Evolutionary conservation across 2,113 vertebrate species (phyloP).

Genomic region (Pongo pygmaeus): DNA sequence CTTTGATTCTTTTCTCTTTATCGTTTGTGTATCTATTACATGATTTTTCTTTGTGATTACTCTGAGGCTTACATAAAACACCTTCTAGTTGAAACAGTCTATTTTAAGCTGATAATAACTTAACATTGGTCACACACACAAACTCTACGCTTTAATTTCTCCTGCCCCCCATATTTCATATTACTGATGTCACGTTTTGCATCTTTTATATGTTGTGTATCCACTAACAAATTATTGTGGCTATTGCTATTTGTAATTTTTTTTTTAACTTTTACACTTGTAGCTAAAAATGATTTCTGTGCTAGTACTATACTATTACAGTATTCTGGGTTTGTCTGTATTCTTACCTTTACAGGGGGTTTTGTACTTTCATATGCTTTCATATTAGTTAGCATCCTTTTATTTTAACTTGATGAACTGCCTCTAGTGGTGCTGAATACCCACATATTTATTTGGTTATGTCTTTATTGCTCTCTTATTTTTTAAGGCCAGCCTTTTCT

Average conservation of each 20-base stretch:
- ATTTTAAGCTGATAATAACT: not conserved
- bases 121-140: not conserved
- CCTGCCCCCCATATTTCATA: not conserved
- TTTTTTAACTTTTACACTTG: not conserved
- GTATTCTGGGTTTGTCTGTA: not conserved
- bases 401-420: not conserved
- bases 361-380: not conserved
- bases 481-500: not conserved
- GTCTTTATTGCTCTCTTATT: not conserved
- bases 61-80: not conserved
- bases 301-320: not conserved
- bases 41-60: not conserved
- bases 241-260: not conserved
- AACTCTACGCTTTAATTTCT: not conserved
- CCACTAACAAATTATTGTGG: not conserved
- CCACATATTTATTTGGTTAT: not conserved
- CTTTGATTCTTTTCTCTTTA: not conserved
- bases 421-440: not conserved
- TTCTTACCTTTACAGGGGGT: not conserved
- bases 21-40: not conserved
- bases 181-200: not conserved
- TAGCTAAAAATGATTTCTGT: not conserved
- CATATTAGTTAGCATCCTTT: not conserved
- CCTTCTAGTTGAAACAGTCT: not conserved
- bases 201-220: not conserved